Percentiles rank a stretch among this genome's conserved stretches.
Conservation (phyloP, 2,113 vertebrate genomes). For the Anarhynchus alexandrinus region DNA sequence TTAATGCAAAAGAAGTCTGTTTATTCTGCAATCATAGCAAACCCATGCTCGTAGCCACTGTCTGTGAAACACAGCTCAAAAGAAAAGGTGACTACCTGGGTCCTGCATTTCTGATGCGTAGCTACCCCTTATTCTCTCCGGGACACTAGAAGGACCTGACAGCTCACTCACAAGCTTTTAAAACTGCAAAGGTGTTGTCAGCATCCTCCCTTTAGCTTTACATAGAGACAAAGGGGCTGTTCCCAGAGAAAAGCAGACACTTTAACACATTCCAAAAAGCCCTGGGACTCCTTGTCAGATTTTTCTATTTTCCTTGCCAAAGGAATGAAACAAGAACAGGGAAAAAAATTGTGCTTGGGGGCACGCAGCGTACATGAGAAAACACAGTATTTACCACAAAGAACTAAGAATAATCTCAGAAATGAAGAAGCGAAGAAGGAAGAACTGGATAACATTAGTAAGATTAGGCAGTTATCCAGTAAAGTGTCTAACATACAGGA, state of each 20-base stretch:
- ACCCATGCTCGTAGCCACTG: neutral
- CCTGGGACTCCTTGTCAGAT: neutral
- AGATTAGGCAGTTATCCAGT: neutral
- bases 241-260: neutral
- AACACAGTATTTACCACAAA: neutral
- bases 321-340: neutral
- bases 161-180: neutral
- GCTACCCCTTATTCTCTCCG: neutral
- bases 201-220: neutral
- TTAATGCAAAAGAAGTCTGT: neutral
- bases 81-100: neutral
- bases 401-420: neutral
- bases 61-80: neutral
- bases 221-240: neutral
- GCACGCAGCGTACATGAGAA: fast-evolving
- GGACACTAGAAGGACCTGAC: neutral
- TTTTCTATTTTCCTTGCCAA: neutral
- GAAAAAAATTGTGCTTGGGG: neutral
- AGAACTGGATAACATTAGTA: neutral
- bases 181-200: neutral
- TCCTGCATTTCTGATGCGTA: neutral
- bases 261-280: neutral
- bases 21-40: neutral
- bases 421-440: neutral
- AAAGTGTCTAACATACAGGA: neutral